A percentile compares a stretch with the other conserved stretches of the same genome.
Conservation (phyloP, 1,140 invertebrate species). For the Leucophenga varia region DNA sequence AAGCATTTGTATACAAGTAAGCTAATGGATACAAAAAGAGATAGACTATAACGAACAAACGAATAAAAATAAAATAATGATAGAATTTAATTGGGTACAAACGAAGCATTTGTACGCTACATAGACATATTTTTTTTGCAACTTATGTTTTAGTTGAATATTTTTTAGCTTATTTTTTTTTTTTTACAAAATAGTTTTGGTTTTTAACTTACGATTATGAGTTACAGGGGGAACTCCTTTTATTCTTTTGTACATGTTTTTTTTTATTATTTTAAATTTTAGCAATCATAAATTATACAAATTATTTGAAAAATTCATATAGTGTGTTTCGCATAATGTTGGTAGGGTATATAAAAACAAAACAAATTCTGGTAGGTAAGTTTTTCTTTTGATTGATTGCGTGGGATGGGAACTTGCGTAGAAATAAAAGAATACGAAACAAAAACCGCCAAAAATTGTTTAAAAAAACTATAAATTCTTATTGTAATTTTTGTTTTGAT, state of each 20-base stretch:
- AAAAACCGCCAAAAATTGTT: constrained; percentile 14
- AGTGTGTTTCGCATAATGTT: no score
- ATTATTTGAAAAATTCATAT: no score
- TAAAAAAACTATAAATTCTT: constrained; percentile 17
- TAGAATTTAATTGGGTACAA: no score
- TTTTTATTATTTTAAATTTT: no score
- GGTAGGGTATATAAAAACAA: no score
- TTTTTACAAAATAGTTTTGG: constrained; percentile 15
- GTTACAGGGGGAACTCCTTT: no score
- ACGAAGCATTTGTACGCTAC: no score
- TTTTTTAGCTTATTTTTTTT: constrained; percentile 16
- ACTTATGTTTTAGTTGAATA: constrained; percentile 38
- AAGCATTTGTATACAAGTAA: no score
- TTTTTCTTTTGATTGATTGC: constrained; percentile 16
- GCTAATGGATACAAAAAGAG: no score
- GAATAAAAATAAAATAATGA: constrained; percentile 54
- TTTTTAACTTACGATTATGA: constrained; percentile 26
- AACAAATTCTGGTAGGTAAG: no score
- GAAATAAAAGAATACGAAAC: constrained; percentile 9
- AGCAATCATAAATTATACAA: no score
- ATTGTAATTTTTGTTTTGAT: constrained; percentile 15
- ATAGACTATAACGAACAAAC: constrained; percentile 29
- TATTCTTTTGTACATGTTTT: no score
- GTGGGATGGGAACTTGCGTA: constrained; percentile 6
- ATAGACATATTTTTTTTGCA: constrained; percentile 41